Evolutionary conservation across 2,113 vertebrate genomes (phyloP).

Genomic region (Onychostoma macrolepis): DNA sequence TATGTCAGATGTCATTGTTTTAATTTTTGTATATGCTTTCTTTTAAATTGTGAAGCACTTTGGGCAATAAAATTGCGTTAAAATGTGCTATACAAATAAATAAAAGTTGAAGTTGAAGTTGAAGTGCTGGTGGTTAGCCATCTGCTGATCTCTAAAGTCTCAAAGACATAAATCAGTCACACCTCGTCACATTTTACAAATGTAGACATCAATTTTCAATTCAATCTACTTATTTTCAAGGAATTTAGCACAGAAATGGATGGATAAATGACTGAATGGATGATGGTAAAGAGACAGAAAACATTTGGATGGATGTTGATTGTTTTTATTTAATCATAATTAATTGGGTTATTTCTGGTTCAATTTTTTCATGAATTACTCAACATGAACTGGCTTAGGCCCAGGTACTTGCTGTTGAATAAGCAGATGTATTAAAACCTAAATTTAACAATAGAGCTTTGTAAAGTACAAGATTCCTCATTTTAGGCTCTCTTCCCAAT

Average conservation of each 20-base stretch:
- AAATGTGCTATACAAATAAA: too few relatives aligned
- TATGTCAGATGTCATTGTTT: too few relatives aligned
- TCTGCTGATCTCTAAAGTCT: conserved; percentile 28
- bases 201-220: background rate
- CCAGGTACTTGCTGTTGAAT: background rate
- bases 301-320: conserved; percentile 1
- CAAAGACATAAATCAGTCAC: background rate
- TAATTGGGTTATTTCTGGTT: conserved; percentile 64
- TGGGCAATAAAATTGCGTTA: too few relatives aligned
- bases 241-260: background rate
- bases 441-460: background rate
- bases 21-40: too few relatives aligned
- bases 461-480: background rate
- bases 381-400: conserved; percentile 59
- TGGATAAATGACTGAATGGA: background rate
- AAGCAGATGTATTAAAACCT: background rate
- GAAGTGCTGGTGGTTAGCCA: conserved; percentile 72
- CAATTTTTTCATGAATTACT: conserved; percentile 53
- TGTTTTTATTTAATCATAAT: background rate
- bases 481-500: background rate
- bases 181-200: background rate
- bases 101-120: too few relatives aligned
- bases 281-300: background rate
- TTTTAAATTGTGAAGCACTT: too few relatives aligned
- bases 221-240: background rate